phyloP scores from a whole-genome alignment of 2,113 vertebrate genomes.

The Bungarus multicinctus region DNA sequence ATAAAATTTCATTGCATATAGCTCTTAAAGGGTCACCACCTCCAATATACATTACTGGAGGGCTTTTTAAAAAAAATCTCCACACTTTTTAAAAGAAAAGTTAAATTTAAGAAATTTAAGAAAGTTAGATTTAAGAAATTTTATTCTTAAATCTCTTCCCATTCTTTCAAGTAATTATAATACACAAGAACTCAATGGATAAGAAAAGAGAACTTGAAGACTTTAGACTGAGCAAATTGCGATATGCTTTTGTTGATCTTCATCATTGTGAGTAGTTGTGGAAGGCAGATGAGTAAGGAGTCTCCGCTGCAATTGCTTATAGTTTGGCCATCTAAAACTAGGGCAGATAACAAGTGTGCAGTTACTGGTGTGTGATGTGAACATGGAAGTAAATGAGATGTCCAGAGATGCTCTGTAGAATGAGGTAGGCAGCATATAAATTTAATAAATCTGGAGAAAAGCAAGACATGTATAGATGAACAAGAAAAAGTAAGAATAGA shows the following conservation, averaged over 20 bases:
- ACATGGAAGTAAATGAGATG: not conserved
- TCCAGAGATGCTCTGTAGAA: too few species aligned
- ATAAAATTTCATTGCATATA: too few species aligned
- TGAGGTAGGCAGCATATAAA: too few species aligned
- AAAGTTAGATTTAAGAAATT: too few species aligned
- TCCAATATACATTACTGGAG: too few species aligned
- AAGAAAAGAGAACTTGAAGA: not conserved
- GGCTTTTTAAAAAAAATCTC: too few species aligned
- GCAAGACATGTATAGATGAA: not conserved
- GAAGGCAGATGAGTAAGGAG: not conserved
- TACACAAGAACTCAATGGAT: not conserved
- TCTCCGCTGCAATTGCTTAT: not conserved
- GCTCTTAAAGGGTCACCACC: too few species aligned
- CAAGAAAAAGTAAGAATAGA: not conserved
- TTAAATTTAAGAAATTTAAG: too few species aligned
- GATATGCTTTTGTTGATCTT: not conserved
- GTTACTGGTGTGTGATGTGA: not conserved
- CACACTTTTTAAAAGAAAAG: too few species aligned
- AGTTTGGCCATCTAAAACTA: not conserved
- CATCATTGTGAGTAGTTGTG: not conserved
- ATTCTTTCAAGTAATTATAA: not conserved
- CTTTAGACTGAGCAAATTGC: not conserved
- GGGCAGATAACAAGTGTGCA: not conserved
- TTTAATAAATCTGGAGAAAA: not conserved
- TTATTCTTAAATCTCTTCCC: not conserved